phyloP scores from a whole-genome alignment of 2,797 vertebrate species.

The Amphiprion clarkii region DNA sequence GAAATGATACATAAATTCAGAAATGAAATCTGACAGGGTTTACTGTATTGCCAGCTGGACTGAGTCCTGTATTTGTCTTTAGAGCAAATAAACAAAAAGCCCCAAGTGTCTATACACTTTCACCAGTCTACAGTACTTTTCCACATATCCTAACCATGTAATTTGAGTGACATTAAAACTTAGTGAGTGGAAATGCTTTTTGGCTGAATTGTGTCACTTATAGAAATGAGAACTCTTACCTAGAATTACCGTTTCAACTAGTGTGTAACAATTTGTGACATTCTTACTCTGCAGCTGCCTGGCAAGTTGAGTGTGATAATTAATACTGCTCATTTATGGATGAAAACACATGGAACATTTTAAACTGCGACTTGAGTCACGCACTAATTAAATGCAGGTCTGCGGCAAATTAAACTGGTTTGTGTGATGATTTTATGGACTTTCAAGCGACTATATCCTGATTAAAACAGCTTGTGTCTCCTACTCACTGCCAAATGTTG shows the following conservation, averaged over 20 bases:
- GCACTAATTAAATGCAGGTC: conserved; percentile 54
- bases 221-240: conserved; percentile 22
- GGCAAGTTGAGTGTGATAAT: conserved; percentile 36
- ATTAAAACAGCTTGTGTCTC: conserved; percentile 31
- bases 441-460: conserved; percentile 19
- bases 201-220: conserved; percentile 16
- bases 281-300: conserved; percentile 28
- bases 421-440: conserved; percentile 40
- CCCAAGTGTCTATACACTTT: background rate
- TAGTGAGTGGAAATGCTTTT: conserved; percentile 10
- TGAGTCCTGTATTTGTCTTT: conserved; percentile 4
- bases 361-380: conserved; percentile 44
- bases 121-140: background rate
- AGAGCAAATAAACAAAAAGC: conserved; percentile 7
- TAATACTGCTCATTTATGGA: conserved; percentile 37
- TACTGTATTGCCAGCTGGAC: conserved; percentile 8
- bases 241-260: conserved; percentile 1
- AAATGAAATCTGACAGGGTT: conserved; percentile 17
- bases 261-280: conserved; percentile 6
- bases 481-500: conserved; percentile 16
- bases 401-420: conserved; percentile 52
- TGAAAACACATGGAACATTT: conserved; percentile 49
- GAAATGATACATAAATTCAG: background rate
- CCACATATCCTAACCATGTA: background rate
- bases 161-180: conserved; percentile 3